Percentiles rank a stretch among this genome's conserved stretches.
These are phyloP conservation scores for Troglohyphantes excavatus DNA, from an alignment of 2,888 invertebrate genomes.

Conservation along the genomic window DNA sequence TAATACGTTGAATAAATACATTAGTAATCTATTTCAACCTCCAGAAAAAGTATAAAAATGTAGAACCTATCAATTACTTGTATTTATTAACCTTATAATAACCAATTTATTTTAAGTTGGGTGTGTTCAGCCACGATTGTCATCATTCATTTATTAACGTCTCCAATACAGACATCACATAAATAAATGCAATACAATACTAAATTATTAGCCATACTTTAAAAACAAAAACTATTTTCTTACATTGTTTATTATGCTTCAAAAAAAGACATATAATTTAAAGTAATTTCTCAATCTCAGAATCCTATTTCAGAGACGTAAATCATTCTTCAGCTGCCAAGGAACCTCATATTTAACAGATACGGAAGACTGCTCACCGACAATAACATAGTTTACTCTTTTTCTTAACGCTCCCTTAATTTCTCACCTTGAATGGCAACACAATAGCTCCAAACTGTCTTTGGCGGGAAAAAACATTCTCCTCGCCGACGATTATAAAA, in stretches of 20 bases:
- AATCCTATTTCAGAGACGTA: background rate
- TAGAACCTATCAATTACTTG: no score
- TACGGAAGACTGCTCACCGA: background rate
- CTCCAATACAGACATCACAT: background rate
- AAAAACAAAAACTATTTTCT: background rate
- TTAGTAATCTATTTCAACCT: no score
- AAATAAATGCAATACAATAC: background rate
- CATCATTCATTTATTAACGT: background rate
- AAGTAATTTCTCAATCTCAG: background rate
- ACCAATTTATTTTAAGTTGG: no score
- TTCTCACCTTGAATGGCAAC: constrained; percentile 25
- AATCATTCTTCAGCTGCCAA: background rate
- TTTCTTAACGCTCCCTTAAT: background rate
- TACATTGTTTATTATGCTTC: constrained; percentile 1
- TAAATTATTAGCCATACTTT: background rate
- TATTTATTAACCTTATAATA: no score
- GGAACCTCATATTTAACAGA: constrained; percentile 1
- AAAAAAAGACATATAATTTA: background rate
- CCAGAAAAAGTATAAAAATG: no score
- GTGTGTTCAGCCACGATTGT: background rate
- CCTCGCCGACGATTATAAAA: constrained; percentile 14
- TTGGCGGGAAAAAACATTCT: background rate
- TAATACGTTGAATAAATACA: no score
- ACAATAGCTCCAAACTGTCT: background rate
- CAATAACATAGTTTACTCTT: background rate